Evolutionary conservation across 1,140 invertebrate species (phyloP), one percentile per base, ranked within the genome.

Genomic region (Drosophila neocordata): DNA sequence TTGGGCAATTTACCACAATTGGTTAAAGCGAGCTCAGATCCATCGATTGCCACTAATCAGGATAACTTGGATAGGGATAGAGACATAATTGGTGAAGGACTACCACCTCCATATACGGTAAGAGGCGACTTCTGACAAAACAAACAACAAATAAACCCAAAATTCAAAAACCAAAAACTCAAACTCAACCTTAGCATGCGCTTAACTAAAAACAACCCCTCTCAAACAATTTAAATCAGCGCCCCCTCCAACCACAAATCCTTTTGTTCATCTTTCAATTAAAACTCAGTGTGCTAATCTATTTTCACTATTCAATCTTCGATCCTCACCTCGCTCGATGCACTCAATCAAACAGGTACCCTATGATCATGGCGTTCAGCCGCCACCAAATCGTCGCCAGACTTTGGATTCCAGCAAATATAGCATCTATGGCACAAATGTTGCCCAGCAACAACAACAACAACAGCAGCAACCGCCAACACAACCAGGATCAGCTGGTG

Each of bases 21-120:
- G 82, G 94, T 96, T 75, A 97, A 97, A 90, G 97, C 97, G 75
- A 97, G 96, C 77, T 97, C 96, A 51, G 97, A 98, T 93, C 97
- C 97, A 34, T 94, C 95, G 89, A 93, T 94, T 90, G 93, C 93
- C 53, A 94, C 93, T 64, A 93, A 93, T 68, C 93, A 94, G 85
- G 93, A 94, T 89, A 94, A 94, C 87, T 93, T 94, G 92, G 93
- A 94, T 85, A 91, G 93, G 59, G 93, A 94, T 77, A 93, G 93
- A 79, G 93, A 94, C 75, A 90, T 91, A 79, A 85, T 90, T 89
- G 92, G 93, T 88, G 93, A 93, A 87, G 93, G 93, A 79, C 93
- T 95, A 69, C 94, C 94, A 88, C 96, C 96, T 69, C 96, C 96
- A 64, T 97, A 97, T 92, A 95, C 96, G 94, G 94, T 95, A 93